Base-by-base conservation (phyloP, 2,113 vertebrate species). In the Rallus limicola region DNA sequence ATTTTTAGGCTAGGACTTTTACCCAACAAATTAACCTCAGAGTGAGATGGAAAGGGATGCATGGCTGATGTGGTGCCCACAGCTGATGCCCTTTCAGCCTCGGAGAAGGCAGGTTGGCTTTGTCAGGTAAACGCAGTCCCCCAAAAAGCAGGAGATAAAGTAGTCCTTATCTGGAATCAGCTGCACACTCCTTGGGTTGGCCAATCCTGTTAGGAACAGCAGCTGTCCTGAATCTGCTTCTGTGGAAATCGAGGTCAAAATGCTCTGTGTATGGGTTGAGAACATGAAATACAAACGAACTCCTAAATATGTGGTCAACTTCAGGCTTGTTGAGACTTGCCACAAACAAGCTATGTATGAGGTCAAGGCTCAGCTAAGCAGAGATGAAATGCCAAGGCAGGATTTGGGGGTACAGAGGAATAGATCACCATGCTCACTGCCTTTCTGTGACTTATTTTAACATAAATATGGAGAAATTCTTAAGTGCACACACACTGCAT, bases 161-260 rank as follows among this genome's bases (percentile, higher is more conserved):
- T 17, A 38, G 10, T 9, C 19, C 18, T 34, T 44, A 0, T 42
- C 8, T 80, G 75, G 21, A 70, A 53, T 82, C n/a, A 38, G 9
- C 2, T 79, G 25, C 16, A 1, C 14, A 5, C 7, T 29, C 5
- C 36, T 62, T 0, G 0, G 1, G 1, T 6, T 77, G 82, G 36
- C 55, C 26, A 19, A 18, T 62, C 31, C 63, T 36, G 4, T 6
- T 6, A 9, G 59, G 63, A 29, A 4, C 13, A 62, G 25, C 34
- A 86, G 11, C 64, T 7, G 33, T 63, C 34, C 65, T 1, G 3
- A 29, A 14, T 15, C 29, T 48, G 34, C 34, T 48, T 38, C 19
- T 33, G 24, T 67, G 50, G 36, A 62, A 74, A 78, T 6, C 0
- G 0, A 40, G 9, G 10, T 86, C 50, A 52, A 70, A 63, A 15